Percentiles rank a stretch among this genome's conserved stretches.
Evolutionary conservation across 2,797 vertebrate species (phyloP).

Genomic region (Ciconia nigra): DNA sequence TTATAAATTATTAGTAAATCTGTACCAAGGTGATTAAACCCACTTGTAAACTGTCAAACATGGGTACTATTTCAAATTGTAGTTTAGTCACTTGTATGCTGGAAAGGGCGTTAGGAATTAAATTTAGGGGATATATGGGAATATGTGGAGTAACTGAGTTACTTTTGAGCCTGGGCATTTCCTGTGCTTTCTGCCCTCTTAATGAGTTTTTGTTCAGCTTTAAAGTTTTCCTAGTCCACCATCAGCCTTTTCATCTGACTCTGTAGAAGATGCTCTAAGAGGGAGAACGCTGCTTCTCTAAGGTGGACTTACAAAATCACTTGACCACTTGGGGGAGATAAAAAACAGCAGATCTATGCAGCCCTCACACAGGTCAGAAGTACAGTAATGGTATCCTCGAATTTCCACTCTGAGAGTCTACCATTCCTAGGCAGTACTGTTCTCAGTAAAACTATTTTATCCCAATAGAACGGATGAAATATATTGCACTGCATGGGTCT

Average conservation of each 20-base stretch:
- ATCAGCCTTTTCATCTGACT: neutral
- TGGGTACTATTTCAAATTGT: neutral
- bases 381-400: neutral
- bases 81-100: neutral
- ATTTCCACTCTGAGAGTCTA: neutral
- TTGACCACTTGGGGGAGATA: slow-evolving; percentile 42
- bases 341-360: neutral
- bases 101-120: neutral
- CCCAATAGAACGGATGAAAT: neutral
- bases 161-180: neutral
- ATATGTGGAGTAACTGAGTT: neutral
- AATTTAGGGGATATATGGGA: neutral
- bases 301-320: neutral
- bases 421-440: neutral
- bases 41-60: slow-evolving; percentile 5
- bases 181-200: neutral
- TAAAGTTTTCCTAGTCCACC: neutral
- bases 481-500: neutral
- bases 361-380: neutral
- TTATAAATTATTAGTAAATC: slow-evolving; percentile 41
- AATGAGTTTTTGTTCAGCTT: neutral
- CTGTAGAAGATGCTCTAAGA: neutral
- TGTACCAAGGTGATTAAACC: slow-evolving; percentile 19
- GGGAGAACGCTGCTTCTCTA: neutral
- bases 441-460: neutral